Evolutionary conservation across 1,140 invertebrate species (phyloP), one percentile per base, ranked within the genome.

Genomic region (Apis cerana): DNA sequence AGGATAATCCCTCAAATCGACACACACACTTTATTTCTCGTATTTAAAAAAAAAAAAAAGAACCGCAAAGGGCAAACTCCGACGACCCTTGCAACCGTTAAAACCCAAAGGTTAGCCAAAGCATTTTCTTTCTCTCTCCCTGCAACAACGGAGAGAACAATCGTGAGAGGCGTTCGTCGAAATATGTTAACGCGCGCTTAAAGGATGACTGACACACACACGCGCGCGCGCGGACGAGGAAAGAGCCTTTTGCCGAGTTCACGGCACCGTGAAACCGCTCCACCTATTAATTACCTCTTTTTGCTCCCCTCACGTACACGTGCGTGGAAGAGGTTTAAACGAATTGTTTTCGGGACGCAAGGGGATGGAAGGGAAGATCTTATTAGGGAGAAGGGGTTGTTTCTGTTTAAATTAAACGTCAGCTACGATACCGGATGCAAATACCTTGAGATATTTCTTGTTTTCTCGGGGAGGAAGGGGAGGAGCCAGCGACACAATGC

Each of bases 281-380:
- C 69, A n/a, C 17, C 69, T 74, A 83, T 78, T 85, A 85, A 85
- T 78, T 77, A 77, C 70, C 21, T 33, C 59, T 71, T 68, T 52
- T 27, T 62, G 11, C 9, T 2, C n/a, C 33, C 15, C 50, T 43
- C 52, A 12, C n/a, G 59, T 9, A 21, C 27, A 4, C 27, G n/a
- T 58, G 74, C 27, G 23, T 64, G 48, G 70, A 72, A 58, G n/a
- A 77, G 65, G 33, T 50, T 69, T 50, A 7, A 69, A 69, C 65
- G 65, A 78, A 78, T 78, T 78, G 76, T 78, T 78, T 27, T 33
- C 19, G 13, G n/a, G 12, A 19, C 1, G 9, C 58, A 65, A n/a
- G n/a, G n/a, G n/a, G 52, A 12, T 21, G 11, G 52, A 21, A 19
- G 8, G 19, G 50, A 17, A 59, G 23, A 78, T 43, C 54, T 78